A percentile compares a stretch with the other conserved stretches of the same genome.
Evolutionary conservation across 2,113 vertebrate genomes (phyloP).

Genomic region (Amblyornis subalaris): DNA sequence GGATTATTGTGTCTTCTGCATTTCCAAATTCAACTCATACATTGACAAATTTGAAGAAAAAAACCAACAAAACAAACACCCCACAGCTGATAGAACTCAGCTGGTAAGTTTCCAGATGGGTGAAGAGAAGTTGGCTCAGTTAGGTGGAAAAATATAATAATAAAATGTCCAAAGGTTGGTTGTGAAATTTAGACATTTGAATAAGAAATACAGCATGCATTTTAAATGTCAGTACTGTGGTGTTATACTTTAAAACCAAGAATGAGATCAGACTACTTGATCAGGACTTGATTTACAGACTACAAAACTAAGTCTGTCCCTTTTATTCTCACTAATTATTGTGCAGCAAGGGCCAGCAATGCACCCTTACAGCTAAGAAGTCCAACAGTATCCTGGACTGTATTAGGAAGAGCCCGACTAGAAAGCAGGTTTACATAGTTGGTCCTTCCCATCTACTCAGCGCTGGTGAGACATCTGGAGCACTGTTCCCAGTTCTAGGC

Average conservation of each 20-base stretch:
- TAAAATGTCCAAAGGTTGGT: neutral
- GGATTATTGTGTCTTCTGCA: neutral
- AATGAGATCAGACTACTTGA: neutral
- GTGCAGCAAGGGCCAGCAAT: neutral
- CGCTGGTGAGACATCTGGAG: neutral
- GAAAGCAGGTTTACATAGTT: neutral
- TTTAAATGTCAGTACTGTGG: neutral
- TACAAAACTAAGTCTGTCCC: neutral
- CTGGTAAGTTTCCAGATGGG: neutral
- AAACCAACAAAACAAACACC: neutral
- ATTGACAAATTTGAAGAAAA: neutral
- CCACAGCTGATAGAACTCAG: neutral
- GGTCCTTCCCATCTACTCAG: neutral
- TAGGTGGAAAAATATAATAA: neutral
- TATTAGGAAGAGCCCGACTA: neutral
- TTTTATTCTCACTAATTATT: neutral
- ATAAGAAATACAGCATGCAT: neutral
- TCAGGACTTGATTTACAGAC: neutral
- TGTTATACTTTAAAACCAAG: neutral
- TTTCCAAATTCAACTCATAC: neutral
- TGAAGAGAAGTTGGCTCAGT: neutral
- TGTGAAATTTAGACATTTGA: neutral
- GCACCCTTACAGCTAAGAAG: neutral
- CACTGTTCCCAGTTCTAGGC: neutral
- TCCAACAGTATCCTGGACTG: neutral